Evolutionary conservation across 2,113 vertebrate genomes (phyloP).

Genomic region (Chloebia gouldiae): DNA sequence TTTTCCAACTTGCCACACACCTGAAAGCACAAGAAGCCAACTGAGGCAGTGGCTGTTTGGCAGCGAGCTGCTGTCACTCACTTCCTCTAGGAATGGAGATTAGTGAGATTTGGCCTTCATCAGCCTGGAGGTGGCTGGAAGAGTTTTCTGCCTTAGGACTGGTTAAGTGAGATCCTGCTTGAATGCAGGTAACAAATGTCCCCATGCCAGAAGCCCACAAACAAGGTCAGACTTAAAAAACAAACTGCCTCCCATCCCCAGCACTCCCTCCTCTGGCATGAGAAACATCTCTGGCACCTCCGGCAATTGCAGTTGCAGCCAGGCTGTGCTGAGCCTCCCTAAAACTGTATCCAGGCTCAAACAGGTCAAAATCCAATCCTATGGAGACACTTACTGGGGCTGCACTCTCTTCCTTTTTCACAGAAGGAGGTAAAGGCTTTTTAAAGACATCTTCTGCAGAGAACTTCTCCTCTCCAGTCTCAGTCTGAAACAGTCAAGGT

Average conservation of each 20-base stretch:
- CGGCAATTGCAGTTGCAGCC: neutral
- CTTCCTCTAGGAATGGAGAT: neutral
- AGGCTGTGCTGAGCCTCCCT: neutral
- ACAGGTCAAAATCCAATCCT: neutral
- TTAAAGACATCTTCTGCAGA: constrained; percentile 90
- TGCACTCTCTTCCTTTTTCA: constrained; percentile 85
- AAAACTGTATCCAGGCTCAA: neutral
- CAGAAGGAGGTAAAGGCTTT: constrained; percentile 88
- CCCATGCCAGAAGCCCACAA: neutral
- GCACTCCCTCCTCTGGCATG: neutral
- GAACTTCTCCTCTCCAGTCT: constrained; percentile 63
- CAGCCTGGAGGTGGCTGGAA: neutral
- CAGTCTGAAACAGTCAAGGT: constrained; percentile 67
- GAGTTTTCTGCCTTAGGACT: neutral
- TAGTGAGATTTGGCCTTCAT: neutral
- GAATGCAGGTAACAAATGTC: neutral
- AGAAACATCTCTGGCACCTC: neutral
- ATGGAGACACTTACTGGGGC: constrained; percentile 66
- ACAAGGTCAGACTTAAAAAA: neutral
- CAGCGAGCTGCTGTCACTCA: neutral
- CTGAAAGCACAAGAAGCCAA: neutral
- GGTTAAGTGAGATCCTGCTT: neutral
- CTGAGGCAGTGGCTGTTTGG: neutral
- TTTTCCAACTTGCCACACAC: neutral
- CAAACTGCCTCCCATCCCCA: neutral